These are phyloP conservation scores for Bombus fervidus DNA, from an alignment of 1,140 invertebrate species.

Conservation along the genomic window DNA sequence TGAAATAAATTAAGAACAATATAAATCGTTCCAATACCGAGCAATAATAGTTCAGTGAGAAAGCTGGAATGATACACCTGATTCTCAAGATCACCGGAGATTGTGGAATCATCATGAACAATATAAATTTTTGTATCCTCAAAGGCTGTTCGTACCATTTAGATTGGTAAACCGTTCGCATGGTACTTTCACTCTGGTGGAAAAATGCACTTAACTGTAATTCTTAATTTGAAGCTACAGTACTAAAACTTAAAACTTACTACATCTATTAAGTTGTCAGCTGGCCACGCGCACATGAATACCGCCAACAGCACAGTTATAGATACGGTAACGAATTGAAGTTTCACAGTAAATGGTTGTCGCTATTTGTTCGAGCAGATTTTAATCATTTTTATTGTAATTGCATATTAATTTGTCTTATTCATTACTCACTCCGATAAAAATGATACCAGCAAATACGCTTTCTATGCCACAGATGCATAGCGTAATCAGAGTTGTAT, in stretches of 20 bases:
- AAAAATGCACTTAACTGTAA: background rate
- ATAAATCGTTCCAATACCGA: conserved; percentile 39
- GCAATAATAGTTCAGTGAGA: conserved; percentile 64
- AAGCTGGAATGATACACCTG: conserved; percentile 50
- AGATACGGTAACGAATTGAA: conserved; percentile 53
- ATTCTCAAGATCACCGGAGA: conserved; percentile 41
- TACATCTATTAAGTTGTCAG: conserved; percentile 61
- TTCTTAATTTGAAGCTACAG: background rate
- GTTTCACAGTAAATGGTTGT: conserved; percentile 48
- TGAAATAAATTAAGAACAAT: background rate
- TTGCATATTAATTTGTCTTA: background rate
- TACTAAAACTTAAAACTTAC: conserved; percentile 31
- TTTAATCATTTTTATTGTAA: background rate
- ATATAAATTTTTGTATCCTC: conserved; percentile 25
- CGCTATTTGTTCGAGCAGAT: background rate
- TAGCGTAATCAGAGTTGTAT: background rate
- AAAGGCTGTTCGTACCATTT: conserved; percentile 44
- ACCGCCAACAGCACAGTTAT: conserved; percentile 54
- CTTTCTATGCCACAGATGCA: too few relatives aligned
- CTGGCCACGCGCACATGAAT: conserved; percentile 67
- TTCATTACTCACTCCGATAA: conserved; percentile 6
- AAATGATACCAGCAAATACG: background rate
- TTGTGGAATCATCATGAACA: conserved; percentile 46
- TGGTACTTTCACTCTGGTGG: conserved; percentile 34
- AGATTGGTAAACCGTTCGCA: conserved; percentile 43